phyloP scores from a whole-genome alignment of 2,888 invertebrate genomes.

The Rotaria magnacalcarata region DNA sequence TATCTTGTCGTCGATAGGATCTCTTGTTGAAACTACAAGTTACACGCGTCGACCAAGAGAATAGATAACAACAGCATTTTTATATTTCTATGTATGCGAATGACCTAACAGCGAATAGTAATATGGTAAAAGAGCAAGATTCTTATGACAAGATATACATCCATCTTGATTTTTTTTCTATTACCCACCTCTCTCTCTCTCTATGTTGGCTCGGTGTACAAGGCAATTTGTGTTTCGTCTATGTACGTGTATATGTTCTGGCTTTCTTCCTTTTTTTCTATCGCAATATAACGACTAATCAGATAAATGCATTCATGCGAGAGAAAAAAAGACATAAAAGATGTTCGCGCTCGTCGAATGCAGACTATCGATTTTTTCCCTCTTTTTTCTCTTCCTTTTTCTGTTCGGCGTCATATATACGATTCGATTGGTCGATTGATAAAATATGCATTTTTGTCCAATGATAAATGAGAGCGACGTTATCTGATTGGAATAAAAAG shows the following conservation, averaged over 20 bases:
- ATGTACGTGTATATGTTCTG: background rate
- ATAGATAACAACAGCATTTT: conserved; percentile 17
- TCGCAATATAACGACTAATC: conserved; percentile 2
- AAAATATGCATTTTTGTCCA: background rate
- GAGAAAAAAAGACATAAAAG: background rate
- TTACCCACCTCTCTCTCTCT: conserved; percentile 1
- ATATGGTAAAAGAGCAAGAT: conserved; percentile 22
- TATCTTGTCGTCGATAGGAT: conserved; percentile 26
- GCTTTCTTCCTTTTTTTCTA: background rate
- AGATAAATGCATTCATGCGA: conserved; percentile 31
- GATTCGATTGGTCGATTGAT: background rate
- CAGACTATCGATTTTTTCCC: background rate
- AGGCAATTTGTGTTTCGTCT: conserved; percentile 9
- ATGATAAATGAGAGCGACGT: background rate
- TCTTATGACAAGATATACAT: conserved; percentile 14
- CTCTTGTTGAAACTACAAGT: conserved; percentile 29
- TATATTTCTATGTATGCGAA: background rate
- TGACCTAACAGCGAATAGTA: background rate
- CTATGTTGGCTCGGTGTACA: background rate
- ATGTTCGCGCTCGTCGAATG: background rate
- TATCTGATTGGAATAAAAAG: conserved; percentile 16
- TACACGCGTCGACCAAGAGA: conserved; percentile 7
- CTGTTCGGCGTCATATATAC: background rate
- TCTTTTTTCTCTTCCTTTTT: background rate
- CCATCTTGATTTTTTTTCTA: conserved; percentile 9